Evolutionary conservation across 2,888 invertebrate species (phyloP).

Genomic region (Dyspetes luteomarginatus): DNA sequence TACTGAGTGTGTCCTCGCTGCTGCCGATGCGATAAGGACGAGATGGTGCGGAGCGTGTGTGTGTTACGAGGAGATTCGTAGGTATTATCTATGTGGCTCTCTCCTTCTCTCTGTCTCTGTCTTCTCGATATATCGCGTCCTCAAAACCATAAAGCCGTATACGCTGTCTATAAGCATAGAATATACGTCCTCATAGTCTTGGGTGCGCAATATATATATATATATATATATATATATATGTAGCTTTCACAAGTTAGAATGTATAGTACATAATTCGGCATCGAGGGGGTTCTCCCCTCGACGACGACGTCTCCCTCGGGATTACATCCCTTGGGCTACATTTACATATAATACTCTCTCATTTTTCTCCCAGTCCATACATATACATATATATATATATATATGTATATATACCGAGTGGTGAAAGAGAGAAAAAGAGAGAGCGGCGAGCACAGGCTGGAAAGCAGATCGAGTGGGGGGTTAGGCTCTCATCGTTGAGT

Average conservation of each 20-base stretch:
- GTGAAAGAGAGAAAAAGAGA: conserved; percentile 10
- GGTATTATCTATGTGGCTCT: conserved; percentile 27
- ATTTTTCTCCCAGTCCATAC: conserved; percentile 44
- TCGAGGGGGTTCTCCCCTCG: conserved; percentile 51
- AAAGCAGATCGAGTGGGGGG: conserved; percentile 31
- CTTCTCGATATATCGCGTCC: too few relatives aligned
- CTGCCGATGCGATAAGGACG: conserved; percentile 49
- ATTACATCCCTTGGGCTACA: conserved; percentile 76
- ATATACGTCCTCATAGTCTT: too few relatives aligned
- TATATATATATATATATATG: conserved; percentile 26
- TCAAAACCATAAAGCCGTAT: too few relatives aligned
- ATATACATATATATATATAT: conserved; percentile 17
- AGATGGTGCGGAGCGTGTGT: conserved; percentile 34
- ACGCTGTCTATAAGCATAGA: too few relatives aligned
- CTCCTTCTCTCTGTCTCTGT: background rate
- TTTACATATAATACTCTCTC: conserved; percentile 77
- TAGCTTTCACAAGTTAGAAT: conserved; percentile 66
- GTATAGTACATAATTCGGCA: conserved; percentile 54
- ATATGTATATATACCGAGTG: conserved; percentile 7
- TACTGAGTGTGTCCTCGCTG: conserved; percentile 48
- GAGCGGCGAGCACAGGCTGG: conserved; percentile 25
- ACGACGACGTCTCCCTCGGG: conserved; percentile 69
- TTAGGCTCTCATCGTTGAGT: conserved; percentile 49
- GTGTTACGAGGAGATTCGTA: conserved; percentile 33
- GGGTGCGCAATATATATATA: background rate